Evolutionary conservation across 2,888 invertebrate genomes (phyloP), one percentile per base, ranked within the genome.

Genomic region (Vanessa cardui): DNA sequence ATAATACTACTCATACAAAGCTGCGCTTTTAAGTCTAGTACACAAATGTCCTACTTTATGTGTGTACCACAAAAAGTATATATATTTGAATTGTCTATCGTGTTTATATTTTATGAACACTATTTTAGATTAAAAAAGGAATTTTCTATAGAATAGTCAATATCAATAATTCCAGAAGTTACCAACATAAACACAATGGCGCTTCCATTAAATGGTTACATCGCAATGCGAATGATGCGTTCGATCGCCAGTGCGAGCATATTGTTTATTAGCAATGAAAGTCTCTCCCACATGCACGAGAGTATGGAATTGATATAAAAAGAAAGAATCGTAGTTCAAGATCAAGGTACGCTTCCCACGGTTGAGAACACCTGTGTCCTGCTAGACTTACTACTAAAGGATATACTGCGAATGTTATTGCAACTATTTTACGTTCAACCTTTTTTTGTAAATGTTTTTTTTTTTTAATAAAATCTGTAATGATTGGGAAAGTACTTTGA

Each of bases 311-410:
- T 71, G 74, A 75, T 73, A 75, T 77, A 77, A 81, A 75, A 73
- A 69, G 67, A 76, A 39, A 56, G 78, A 81, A 79, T 81, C 80
- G 79, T 76, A 77, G 79, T 77, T 77, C 82, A 81, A 80, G 78
- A 81, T 81, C 80, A 85, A 84, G 85, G 83, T 77, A 78, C 74
- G 77, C 83, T 90, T 89, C 90, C 89, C 90, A 90, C 89, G 90
- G 85, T 73, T 73, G 64, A 74, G 75, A 77, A 83, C 90, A 90
- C 89, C 90, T 90, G 90, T 88, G 87, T 83, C 82, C 85, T 83
- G 80, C 74, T 79, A 74, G 75, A 74, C 74, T 71, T 76, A 70
- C 58, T 68, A 58, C 68, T 72, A 72, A 20, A 64, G 12, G 44
- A 16, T 58, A 54, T 64, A 64, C 77, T 58, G 61, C 64, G n/a